Evolutionary conservation across 2,113 vertebrate species (phyloP).

Genomic region (Puntigrus tetrazona): DNA sequence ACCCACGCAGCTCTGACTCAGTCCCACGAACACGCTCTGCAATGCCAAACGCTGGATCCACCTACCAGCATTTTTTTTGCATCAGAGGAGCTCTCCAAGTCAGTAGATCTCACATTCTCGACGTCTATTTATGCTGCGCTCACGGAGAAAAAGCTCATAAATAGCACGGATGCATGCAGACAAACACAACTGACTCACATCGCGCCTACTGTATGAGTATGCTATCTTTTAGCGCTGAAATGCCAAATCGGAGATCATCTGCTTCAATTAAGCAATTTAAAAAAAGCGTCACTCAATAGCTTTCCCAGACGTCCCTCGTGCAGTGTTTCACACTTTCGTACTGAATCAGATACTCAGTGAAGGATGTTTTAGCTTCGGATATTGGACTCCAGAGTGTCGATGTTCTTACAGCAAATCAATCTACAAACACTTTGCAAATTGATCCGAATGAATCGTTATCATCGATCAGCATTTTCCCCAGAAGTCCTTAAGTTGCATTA

Average conservation of each 20-base stretch:
- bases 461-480: too few species aligned
- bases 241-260: neutral
- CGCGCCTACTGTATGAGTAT: neutral
- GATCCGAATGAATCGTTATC: too few species aligned
- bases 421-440: too few species aligned
- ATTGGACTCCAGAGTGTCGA: too few species aligned
- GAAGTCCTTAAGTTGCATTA: too few species aligned
- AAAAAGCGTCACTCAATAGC: neutral
- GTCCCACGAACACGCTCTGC: neutral
- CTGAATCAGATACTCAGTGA: neutral
- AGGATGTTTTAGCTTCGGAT: too few species aligned
- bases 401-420: too few species aligned
- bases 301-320: neutral
- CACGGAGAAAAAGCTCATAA: neutral
- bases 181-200: neutral
- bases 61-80: neutral
- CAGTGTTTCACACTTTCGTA: neutral
- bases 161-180: neutral
- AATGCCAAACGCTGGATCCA: neutral
- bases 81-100: neutral
- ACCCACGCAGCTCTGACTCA: conserved; percentile 29
- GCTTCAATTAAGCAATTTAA: neutral
- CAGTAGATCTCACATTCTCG: neutral
- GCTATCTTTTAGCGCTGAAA: neutral
- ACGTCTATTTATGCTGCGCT: neutral